Percentiles rank a stretch among this genome's conserved stretches.
phyloP scores from a whole-genome alignment of 2,797 vertebrate genomes.

The Coregonus sp. region DNA sequence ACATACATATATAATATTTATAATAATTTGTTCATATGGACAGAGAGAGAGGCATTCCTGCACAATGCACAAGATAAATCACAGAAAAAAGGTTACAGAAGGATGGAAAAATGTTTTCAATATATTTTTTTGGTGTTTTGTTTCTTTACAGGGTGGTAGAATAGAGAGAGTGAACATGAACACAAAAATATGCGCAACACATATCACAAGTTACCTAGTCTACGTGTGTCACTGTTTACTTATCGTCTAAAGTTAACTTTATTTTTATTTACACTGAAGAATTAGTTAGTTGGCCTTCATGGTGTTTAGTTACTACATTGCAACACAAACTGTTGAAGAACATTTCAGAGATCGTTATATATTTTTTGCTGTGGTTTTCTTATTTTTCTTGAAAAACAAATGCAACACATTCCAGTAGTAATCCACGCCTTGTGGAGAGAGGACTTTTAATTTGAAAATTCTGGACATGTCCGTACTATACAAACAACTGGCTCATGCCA shows the following conservation, averaged over 20 bases:
- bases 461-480: constrained; percentile 67
- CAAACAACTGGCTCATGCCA: constrained; percentile 75
- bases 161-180: constrained; percentile 73
- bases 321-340: constrained; percentile 77
- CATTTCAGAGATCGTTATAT: constrained; percentile 62
- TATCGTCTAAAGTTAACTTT: constrained; percentile 76
- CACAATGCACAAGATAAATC: constrained; percentile 71
- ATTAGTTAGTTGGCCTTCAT: constrained; percentile 78
- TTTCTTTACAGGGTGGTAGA: constrained; percentile 76
- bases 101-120: constrained; percentile 72
- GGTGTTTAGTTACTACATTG: constrained; percentile 81
- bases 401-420: constrained; percentile 82
- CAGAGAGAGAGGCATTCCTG: constrained; percentile 78
- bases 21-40: constrained; percentile 83
- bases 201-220: constrained; percentile 81
- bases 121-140: constrained; percentile 56
- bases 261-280: constrained; percentile 81
- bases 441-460: constrained; percentile 69
- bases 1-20: constrained; percentile 82
- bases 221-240: constrained; percentile 78
- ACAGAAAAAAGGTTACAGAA: constrained; percentile 77
- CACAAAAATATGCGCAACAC: constrained; percentile 81
- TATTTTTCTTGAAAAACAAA: constrained; percentile 78
- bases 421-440: constrained; percentile 67
- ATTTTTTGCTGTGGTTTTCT: constrained; percentile 59